Base-by-base conservation (phyloP, 2,888 invertebrate species). In the Andrena minutula region DNA sequence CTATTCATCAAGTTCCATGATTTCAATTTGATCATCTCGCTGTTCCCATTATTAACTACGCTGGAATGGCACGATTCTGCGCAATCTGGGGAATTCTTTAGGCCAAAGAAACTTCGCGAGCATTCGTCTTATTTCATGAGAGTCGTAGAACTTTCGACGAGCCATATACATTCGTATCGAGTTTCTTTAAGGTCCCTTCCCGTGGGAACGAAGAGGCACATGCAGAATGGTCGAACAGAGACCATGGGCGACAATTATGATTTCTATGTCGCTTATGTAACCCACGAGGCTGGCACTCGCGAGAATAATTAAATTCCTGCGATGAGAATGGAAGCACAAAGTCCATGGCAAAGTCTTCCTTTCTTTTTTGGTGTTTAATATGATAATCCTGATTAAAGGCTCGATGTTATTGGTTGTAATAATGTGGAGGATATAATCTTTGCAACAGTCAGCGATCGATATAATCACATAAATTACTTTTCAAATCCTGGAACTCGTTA, bases 221-320 rank as follows among this genome's bases (percentile, higher is more conserved):
- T 5, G 41, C 41, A 41, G 41, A 12, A 41, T 23, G 30, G 23
- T 69, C 4, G 16, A 35, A 20, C 6, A 32, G 68, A 35, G 41
- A 20, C 16, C 8, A 35, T 12, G 16, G n/a, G 12, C 73, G 70
- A 82, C 69, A 84, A 90, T 84, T 83, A 85, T 80, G 72, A 84
- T 89, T 87, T 89, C 86, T 90, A 70, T 86, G 83, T 80, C 86
- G 76, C 73, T 88, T 90, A 83, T 77, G 80, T 82, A 88, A 89
- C 58, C 41, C 10, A 28, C 16, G 28, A 41, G 47, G 68, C 16
- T 47, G 30, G 8, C 41, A 10, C 65, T 51, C 28, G 69, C 69
- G 49, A 49, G 30, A 2, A 32, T 32, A 51, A 70, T 71, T 51
- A 51, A 66, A 35, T 23, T 12, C n/a, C 12, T 10, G 10, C 12